Base-by-base conservation (phyloP, 2,888 invertebrate species). In the Stenodera caucasica region DNA sequence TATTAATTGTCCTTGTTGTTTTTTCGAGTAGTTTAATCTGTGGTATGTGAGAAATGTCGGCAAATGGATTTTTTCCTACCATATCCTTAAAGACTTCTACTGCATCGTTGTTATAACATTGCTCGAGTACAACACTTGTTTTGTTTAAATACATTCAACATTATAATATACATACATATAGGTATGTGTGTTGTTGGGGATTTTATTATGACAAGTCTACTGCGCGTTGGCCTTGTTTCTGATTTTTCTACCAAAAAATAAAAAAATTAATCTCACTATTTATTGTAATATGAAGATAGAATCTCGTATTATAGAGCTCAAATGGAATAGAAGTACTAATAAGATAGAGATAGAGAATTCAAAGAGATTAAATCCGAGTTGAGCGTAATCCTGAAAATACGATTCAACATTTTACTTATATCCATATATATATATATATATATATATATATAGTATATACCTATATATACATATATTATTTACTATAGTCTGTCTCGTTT, bases 201-300 rank as follows among this genome's bases (percentile, higher is more conserved):
- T 55, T 65, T 68, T 68, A 67, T 68, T 63, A 64, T 64, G 67
- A 68, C 64, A 68, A 58, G 60, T 63, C 56, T 60, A 64, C 65
- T 45, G 45, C 15, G 56, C 59, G 69, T 64, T 63, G 66, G 67
- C 69, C 67, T 71, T 70, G 71, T 71, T 67, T 69, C 57, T 58
- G 61, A 61, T 64, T 69, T 69, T 70, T 63, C 45, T 11, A 45
- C 45, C 12, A 21, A 40, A 40, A 29, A 55, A 57, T 35, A 52
- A 33, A 57, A 45, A 8, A 45, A 45, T 45, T 45, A 45, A 45
- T 45, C 45, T 45, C 45, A 45, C 21, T 45, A 45, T 45, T 45
- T 45, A 45, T 45, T 45, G 45, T 45, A 45, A 45, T 45, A 45
- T 21, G 21, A 11, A 45, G 45, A 45, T 21, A 45, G 45, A 45